Conservation (phyloP, 2,888 invertebrate species). For the Callyntrura sp. region DNA sequence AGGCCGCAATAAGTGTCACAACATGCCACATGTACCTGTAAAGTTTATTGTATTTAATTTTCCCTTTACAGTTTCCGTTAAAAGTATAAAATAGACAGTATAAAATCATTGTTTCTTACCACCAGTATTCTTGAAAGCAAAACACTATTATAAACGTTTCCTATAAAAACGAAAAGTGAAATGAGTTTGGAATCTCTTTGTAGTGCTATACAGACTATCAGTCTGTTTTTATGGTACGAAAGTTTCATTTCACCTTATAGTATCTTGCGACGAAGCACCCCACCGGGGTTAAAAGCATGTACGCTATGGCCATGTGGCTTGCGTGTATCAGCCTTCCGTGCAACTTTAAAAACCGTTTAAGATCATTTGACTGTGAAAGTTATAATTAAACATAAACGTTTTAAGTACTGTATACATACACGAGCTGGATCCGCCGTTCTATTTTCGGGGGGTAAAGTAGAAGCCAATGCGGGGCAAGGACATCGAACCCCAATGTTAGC, state of each 20-base stretch:
- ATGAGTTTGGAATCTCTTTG: too few relatives aligned
- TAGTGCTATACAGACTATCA: too few relatives aligned
- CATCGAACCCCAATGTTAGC: slow-evolving; percentile 54
- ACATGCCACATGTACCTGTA: slow-evolving; percentile 79
- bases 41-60: too few relatives aligned
- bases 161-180: neutral
- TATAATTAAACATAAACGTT: too few relatives aligned
- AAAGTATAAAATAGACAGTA: neutral
- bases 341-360: slow-evolving; percentile 39
- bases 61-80: too few relatives aligned
- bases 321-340: slow-evolving; percentile 74
- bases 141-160: slow-evolving; percentile 77
- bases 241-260: slow-evolving; percentile 62
- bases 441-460: slow-evolving; percentile 63
- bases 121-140: slow-evolving; percentile 80
- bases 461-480: slow-evolving; percentile 73
- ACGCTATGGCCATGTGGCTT: slow-evolving; percentile 77
- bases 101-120: slow-evolving; percentile 32
- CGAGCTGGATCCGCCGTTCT: slow-evolving; percentile 68
- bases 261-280: slow-evolving; percentile 77
- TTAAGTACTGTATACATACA: too few relatives aligned
- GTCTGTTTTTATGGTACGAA: too few relatives aligned
- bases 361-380: too few relatives aligned
- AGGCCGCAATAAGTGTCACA: slow-evolving; percentile 58
- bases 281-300: slow-evolving; percentile 75